Base-by-base conservation (phyloP, 2,797 vertebrate species). In the Xerus rutilus region DNA sequence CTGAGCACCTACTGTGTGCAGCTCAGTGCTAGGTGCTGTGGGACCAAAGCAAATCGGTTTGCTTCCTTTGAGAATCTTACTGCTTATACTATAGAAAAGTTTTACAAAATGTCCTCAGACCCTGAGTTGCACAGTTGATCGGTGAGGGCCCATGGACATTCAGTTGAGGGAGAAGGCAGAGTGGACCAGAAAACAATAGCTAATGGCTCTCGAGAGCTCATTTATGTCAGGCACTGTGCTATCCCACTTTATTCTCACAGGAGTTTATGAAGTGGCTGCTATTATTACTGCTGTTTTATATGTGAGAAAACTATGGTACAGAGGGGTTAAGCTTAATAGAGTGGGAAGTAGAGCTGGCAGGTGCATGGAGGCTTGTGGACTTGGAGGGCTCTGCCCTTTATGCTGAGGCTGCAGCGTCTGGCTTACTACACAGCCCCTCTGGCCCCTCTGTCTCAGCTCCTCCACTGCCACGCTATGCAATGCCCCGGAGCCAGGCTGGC, bases 1-100 rank as follows among this genome's bases (percentile, higher is more conserved):
- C 5, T 93, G 73, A 93, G 57, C 17, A 93, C 76, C 77, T 85
- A 64, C 57, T 94, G 35, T 91, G 35, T 79, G 35, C 39, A 85
- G 49, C 43, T 79, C 54, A 23, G 25, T 67, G 69, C 47, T 30
- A 64, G 62, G 67, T 11, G 2, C 45, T 35, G 6, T 28, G 83
- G 84, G 73, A 32, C 49, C 1, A 35, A 65, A 72, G 67, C n/a
- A 35, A 47, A 52, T 25, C 49, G 21, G 5, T 32, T 86, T 14
- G 57, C 20, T 70, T 7, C 11, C 14, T 32, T 76, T 72, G 52
- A 52, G 9, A 54, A 52, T 0, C 70, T 84, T 76, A 67, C 35
- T 82, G 30, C 32, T 93, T 54, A 35, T 49, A n/a, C 32, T n/a
- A 18, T 67, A n/a, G 32, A n/a, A 67, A n/a, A n/a, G 30, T 72